Percentiles rank a stretch among this genome's conserved stretches.
phyloP scores from a whole-genome alignment of 2,797 vertebrate species.

The Mareca strepera region DNA sequence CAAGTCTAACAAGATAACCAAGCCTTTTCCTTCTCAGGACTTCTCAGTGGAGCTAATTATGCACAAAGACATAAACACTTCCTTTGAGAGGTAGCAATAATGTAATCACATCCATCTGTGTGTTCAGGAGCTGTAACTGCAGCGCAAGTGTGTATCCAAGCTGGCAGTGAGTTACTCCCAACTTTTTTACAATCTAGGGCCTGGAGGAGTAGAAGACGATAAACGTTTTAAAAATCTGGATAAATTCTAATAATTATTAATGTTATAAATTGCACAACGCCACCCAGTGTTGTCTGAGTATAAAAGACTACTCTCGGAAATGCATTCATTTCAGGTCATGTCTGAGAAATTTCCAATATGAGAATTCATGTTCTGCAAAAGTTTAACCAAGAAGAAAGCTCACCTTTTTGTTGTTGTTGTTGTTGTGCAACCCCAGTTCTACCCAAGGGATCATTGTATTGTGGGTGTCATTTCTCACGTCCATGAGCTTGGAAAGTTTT shows the following conservation, averaged over 20 bases:
- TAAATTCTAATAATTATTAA: neutral
- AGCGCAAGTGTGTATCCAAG: neutral
- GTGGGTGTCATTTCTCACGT: neutral
- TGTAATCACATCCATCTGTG: accelerated
- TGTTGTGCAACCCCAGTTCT: neutral
- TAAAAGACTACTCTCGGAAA: neutral
- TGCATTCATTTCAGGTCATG: neutral
- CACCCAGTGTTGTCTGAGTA: neutral
- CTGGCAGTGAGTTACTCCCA: neutral
- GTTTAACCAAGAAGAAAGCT: neutral
- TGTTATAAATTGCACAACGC: neutral
- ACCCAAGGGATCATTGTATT: neutral
- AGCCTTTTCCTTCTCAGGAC: neutral
- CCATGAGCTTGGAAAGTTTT: neutral
- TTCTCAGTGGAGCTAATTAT: neutral
- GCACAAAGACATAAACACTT: neutral
- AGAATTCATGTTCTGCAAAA: neutral
- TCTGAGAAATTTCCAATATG: neutral
- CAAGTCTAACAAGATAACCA: slow-evolving; percentile 21
- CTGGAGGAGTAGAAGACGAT: neutral
- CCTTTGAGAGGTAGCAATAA: neutral
- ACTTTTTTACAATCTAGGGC: neutral
- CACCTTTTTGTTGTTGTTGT: neutral
- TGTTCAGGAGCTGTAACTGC: neutral
- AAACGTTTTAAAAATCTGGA: neutral